These are phyloP conservation scores for Pollenia griseotomentosa DNA, from an alignment of 2,888 invertebrate species.

Conservation along the genomic window DNA sequence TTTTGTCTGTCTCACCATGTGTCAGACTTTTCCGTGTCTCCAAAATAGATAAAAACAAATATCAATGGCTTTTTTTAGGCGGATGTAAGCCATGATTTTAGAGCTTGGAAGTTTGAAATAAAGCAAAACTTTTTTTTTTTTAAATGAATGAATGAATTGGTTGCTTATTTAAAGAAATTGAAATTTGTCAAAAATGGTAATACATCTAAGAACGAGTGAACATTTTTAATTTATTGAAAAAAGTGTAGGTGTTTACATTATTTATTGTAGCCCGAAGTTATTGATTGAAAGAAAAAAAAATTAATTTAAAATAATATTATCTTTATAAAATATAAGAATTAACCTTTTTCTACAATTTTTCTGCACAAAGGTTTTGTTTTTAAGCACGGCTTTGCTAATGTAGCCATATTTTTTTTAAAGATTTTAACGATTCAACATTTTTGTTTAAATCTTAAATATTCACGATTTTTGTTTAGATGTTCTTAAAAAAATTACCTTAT, in stretches of 20 bases:
- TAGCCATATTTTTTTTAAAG: too few species aligned
- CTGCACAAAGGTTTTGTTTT: too few species aligned
- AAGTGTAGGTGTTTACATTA: slow-evolving; percentile 59
- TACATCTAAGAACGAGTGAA: slow-evolving; percentile 41
- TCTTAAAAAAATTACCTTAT: too few species aligned
- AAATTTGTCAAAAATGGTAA: slow-evolving; percentile 63
- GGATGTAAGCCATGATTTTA: slow-evolving; percentile 66
- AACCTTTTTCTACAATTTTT: too few species aligned
- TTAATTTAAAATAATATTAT: not conserved
- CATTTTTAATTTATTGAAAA: slow-evolving; percentile 29
- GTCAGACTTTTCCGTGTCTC: slow-evolving; percentile 58
- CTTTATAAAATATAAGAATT: too few species aligned
- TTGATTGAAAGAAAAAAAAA: not conserved
- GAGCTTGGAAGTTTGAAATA: slow-evolving; percentile 17
- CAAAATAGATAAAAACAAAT: slow-evolving; percentile 50
- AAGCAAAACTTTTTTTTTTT: not conserved
- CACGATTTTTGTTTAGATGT: too few species aligned
- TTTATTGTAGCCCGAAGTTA: slow-evolving; percentile 23
- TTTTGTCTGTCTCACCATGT: slow-evolving; percentile 34
- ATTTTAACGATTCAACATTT: too few species aligned
- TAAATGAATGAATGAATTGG: slow-evolving; percentile 51
- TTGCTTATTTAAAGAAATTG: slow-evolving; percentile 33
- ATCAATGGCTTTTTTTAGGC: slow-evolving; percentile 53
- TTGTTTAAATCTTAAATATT: too few species aligned
- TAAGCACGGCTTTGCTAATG: too few species aligned